These are phyloP conservation scores for Melanocharis versteri DNA, from an alignment of 2,113 vertebrate species.

Conservation along the genomic window DNA sequence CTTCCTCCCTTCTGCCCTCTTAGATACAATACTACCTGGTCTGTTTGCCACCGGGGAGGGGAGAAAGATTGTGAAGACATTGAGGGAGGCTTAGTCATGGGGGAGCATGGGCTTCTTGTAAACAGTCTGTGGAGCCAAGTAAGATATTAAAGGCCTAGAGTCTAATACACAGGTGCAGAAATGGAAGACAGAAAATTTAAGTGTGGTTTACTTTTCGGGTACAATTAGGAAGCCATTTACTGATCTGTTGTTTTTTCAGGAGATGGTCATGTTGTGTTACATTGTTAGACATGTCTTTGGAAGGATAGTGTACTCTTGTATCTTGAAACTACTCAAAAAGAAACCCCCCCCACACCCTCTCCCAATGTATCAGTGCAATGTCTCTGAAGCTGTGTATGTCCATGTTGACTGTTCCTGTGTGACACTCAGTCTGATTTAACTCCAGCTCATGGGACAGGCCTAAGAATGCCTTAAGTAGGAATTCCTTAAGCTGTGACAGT, in stretches of 20 bases:
- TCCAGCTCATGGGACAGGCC: neutral
- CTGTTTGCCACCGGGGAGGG: neutral
- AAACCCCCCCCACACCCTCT: accelerated
- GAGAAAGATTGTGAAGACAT: neutral
- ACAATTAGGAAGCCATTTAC: neutral
- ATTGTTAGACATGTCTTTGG: neutral
- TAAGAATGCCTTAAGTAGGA: neutral
- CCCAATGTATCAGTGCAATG: neutral
- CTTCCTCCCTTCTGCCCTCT: neutral
- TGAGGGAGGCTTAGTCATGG: neutral
- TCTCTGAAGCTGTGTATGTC: neutral
- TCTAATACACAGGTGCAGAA: neutral
- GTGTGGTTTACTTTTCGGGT: neutral
- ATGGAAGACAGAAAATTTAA: neutral
- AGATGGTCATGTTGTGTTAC: neutral
- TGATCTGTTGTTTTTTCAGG: neutral
- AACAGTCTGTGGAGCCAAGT: neutral
- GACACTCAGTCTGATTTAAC: neutral
- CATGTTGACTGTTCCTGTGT: neutral
- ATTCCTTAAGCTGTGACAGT: neutral
- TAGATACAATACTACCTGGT: neutral
- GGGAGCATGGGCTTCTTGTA: neutral
- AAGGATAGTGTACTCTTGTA: neutral
- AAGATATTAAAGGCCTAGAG: neutral
- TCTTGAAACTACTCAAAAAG: neutral